Base-by-base conservation (phyloP, 1,140 invertebrate genomes). In the Chionoecetes opilio region DNA sequence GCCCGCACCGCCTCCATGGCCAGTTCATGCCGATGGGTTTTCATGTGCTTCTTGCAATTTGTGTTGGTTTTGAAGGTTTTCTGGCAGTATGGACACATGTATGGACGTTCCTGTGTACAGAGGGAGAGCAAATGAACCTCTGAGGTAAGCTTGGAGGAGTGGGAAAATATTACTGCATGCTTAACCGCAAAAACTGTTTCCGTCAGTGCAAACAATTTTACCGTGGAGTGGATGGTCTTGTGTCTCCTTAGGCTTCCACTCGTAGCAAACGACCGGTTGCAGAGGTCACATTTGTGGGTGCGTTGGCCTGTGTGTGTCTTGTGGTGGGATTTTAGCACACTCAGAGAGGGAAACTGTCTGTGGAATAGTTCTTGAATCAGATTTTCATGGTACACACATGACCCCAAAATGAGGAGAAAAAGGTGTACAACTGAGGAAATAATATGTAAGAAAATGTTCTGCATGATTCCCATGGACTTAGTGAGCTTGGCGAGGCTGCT, bases 11-110 rank as follows among this genome's bases (percentile, higher is more conserved):
- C 96, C 6, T 96, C 94, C 34, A 96, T 96, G 38, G 97, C 97
- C 11, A 97, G 96, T 95, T 98, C 98, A 75, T 97, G 97, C 96
- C 97, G 97, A 96, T 98, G 98, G 29, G 97, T 97, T 96, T 98
- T 98, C 97, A 98, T 98, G 96, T 98, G 98, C 96, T 98, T 98
- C 96, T 98, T 97, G 96, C 98, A 98, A 96, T 98, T 97, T 2
- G 98, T 97, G 35, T 97, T 97, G 1, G 98, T 98, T 96, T 98
- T 98, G 96, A 98, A 98, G 3, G 97, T 97, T 96, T 98, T 98
- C 93, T 98, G 97, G 97, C 98, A 98, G 96, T 98, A 98, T 0
- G 98, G 98, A 97, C 98, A 98, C 97, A 98, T 97, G 96, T 97
- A 98, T 2, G 98, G 98, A 26, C 98, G 97, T 84, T 97, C 97